A percentile compares a stretch with the other conserved stretches of the same genome.
These are phyloP conservation scores for Alcedo atthis DNA, from an alignment of 2,797 vertebrate species.

Conservation along the genomic window DNA sequence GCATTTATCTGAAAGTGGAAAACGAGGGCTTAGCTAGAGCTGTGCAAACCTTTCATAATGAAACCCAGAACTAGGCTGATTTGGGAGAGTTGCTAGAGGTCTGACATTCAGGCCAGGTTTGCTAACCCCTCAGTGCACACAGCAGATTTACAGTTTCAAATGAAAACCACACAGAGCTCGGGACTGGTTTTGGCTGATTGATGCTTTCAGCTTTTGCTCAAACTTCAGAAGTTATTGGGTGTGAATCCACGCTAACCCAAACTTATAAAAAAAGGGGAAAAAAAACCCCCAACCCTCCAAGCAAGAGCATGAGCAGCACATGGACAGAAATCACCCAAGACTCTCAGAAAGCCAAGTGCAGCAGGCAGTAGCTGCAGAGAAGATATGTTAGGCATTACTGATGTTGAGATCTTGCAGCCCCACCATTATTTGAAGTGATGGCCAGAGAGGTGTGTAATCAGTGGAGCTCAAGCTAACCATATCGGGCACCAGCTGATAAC, in stretches of 20 bases:
- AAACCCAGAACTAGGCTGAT: conserved; percentile 35
- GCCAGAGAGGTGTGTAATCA: not conserved
- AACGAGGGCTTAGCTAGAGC: conserved; percentile 56
- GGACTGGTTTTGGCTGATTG: conserved; percentile 23
- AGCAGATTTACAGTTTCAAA: conserved; percentile 41
- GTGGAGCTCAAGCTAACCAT: not conserved
- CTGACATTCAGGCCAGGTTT: conserved; percentile 43
- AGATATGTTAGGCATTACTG: not conserved
- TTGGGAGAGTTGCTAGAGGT: conserved; percentile 13
- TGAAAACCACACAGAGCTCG: conserved; percentile 40
- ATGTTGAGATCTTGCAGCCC: not conserved
- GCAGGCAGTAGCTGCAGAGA: not conserved
- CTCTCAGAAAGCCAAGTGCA: not conserved
- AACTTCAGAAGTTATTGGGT: conserved; percentile 21
- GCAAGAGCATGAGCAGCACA: not conserved
- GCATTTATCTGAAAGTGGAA: conserved; percentile 67
- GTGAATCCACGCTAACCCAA: not conserved
- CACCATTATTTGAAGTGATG: not conserved
- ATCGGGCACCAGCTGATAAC: not conserved
- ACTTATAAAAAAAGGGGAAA: not conserved
- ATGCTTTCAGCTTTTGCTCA: conserved; percentile 39
- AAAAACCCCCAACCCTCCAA: not conserved
- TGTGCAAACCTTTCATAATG: conserved; percentile 53
- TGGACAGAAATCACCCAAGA: not conserved
- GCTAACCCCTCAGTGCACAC: not conserved